These are phyloP conservation scores for Melanotaenia maccullochi DNA, from an alignment of 2,797 vertebrate species.

Conservation along the genomic window DNA sequence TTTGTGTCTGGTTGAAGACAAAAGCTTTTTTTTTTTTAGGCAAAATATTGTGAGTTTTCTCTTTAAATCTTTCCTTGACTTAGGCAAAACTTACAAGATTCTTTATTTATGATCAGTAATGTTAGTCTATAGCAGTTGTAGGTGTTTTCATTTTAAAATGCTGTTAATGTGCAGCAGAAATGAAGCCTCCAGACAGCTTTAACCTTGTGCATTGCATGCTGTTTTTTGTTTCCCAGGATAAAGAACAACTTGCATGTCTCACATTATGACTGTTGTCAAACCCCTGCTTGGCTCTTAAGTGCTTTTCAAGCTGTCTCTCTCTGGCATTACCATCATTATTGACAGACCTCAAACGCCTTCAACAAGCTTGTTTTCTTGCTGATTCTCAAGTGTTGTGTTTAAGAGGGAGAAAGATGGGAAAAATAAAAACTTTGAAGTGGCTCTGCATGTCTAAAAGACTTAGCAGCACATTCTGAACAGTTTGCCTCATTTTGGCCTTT, in stretches of 20 bases:
- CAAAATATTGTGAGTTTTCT: constrained; percentile 15
- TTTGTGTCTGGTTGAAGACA: not conserved
- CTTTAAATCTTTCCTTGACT: constrained; percentile 18
- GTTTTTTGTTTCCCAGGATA: constrained; percentile 48
- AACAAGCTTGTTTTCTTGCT: constrained; percentile 18
- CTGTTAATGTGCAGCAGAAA: not conserved
- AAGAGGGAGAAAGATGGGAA: not conserved
- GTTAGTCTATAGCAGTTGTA: not conserved
- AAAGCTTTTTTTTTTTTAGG: not conserved
- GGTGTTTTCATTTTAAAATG: constrained; percentile 1
- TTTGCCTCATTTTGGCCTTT: constrained; percentile 22
- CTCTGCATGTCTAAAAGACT: constrained; percentile 30
- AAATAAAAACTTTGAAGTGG: constrained; percentile 34
- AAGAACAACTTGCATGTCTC: constrained; percentile 38
- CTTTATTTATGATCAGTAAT: not conserved
- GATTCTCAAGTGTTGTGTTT: constrained; percentile 38
- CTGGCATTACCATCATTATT: constrained; percentile 52
- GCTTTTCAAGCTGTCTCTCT: constrained; percentile 52
- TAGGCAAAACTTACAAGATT: not conserved
- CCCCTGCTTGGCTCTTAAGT: constrained; percentile 49
- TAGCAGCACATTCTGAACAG: constrained; percentile 22
- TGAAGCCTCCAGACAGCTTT: constrained; percentile 29
- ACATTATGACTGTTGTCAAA: constrained; percentile 40
- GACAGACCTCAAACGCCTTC: constrained; percentile 59
- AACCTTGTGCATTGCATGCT: constrained; percentile 46